Base-by-base conservation (phyloP, 2,113 vertebrate species). In the Ceratotherium simum region DNA sequence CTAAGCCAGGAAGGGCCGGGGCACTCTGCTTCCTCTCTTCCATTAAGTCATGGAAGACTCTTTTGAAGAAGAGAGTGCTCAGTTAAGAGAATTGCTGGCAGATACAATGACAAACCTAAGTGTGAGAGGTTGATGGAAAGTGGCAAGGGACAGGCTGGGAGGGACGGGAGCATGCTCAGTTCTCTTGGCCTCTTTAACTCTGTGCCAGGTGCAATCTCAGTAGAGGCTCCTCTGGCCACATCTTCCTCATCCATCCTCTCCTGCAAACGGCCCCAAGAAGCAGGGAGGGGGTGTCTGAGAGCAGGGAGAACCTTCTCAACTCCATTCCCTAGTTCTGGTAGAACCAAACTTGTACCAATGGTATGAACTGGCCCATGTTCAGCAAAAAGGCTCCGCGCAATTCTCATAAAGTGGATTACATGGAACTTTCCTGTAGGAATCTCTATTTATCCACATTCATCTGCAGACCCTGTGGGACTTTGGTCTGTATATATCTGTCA, bases 111-210 rank as follows among this genome's bases (percentile, higher is more conserved):
- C 54, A 18, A 56, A 93, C 58, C 33, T 69, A 13, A 73, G 33
- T 42, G 51, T 29, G 25, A 17, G 27, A 81, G 4, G 36, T 7
- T 39, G 31, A 73, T 69, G 51, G 46, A 56, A 91, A 69, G 42
- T 8, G 42, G 23, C 56, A n/a, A 51, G 20, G 33, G 23, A 39
- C 39, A 56, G 39, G 31, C 65, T 33, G 33, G 33, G 69, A 31
- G 3, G 58, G 36, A 1, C 33, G 31, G 13, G 9, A 4, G 0
- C 54, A 27, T 2, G 18, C 51, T 65, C 51, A 7, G 16, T n/a
- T 33, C 33, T 56, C 46, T 58, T 11, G 18, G 10, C 20, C 76
- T 29, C 58, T 54, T 69, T 72, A 27, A 16, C 10, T 67, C 33
- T 70, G 54, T 8, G 56, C 16, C 39, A 65, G 36, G 13, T 10